These are phyloP conservation scores for Fratercula arctica DNA, from an alignment of 2,797 vertebrate genomes.

Conservation along the genomic window DNA sequence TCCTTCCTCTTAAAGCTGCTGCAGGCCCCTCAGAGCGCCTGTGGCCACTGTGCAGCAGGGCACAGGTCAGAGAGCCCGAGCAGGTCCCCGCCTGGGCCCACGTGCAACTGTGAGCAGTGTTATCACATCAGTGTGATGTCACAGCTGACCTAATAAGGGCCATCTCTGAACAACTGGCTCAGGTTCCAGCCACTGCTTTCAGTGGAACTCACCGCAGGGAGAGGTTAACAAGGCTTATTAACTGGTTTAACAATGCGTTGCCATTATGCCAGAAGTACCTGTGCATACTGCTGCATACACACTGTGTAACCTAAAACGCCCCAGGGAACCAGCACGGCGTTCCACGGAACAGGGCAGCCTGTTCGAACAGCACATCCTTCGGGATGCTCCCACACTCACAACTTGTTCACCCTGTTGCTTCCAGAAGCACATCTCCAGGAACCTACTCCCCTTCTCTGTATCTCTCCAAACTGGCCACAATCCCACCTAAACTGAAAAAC, in stretches of 20 bases:
- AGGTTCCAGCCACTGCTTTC: background rate
- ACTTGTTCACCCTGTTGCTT: background rate
- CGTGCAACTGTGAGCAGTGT: background rate
- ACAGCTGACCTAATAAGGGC: background rate
- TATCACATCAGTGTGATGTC: background rate
- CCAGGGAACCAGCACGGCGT: fast-evolving
- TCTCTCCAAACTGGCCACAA: background rate
- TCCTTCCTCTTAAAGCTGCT: background rate
- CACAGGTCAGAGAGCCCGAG: background rate
- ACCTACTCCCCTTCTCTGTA: background rate
- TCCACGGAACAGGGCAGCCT: background rate
- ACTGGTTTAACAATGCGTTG: background rate
- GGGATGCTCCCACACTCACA: fast-evolving
- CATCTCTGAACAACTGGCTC: background rate
- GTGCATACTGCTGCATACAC: background rate
- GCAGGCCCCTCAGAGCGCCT: background rate
- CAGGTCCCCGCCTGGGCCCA: background rate
- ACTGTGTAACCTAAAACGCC: background rate
- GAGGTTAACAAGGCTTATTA: background rate
- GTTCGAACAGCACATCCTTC: background rate
- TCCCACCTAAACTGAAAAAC: background rate
- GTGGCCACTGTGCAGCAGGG: background rate
- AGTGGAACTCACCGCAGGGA: background rate
- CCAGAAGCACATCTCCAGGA: background rate
- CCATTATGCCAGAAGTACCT: background rate